Percentiles rank a stretch among this genome's conserved stretches.
These are phyloP conservation scores for Lochmaea capreae DNA, from an alignment of 2,888 invertebrate genomes.

Conservation along the genomic window DNA sequence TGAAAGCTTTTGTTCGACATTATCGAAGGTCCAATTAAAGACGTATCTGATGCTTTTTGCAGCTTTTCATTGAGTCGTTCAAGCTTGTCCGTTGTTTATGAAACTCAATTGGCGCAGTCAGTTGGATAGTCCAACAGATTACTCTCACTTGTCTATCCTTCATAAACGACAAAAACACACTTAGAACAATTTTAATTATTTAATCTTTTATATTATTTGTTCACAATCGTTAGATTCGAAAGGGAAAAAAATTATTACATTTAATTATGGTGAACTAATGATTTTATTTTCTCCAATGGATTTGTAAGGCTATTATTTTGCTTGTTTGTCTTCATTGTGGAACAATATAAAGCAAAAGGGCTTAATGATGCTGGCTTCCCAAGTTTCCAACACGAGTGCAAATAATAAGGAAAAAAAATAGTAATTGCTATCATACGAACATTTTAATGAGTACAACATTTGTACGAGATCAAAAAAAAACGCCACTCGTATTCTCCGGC, in stretches of 20 bases:
- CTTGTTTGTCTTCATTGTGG: neutral
- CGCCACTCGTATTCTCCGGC: constrained; percentile 24
- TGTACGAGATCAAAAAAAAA: constrained; percentile 32
- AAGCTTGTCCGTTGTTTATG: constrained; percentile 9
- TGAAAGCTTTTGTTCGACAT: constrained; percentile 50
- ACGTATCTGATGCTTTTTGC: constrained; percentile 47
- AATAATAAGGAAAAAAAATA: constrained; percentile 26
- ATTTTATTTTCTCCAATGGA: neutral
- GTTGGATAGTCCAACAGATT: neutral
- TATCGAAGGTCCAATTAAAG: constrained; percentile 53
- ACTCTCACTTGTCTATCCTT: too few relatives aligned
- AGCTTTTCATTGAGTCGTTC: constrained; percentile 34
- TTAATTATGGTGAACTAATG: neutral
- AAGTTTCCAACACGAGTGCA: constrained; percentile 1
- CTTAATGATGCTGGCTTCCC: constrained; percentile 14
- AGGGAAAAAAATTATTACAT: too few relatives aligned
- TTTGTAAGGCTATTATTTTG: neutral
- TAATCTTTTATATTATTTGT: too few relatives aligned
- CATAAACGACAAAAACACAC: too few relatives aligned
- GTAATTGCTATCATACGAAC: constrained; percentile 38
- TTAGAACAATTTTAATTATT: too few relatives aligned
- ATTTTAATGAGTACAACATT: constrained; percentile 42
- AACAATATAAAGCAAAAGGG: constrained; percentile 8
- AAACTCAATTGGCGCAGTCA: neutral
- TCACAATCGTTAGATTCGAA: too few relatives aligned